Evolutionary conservation across 2,888 invertebrate genomes (phyloP).

Genomic region (Cosmopolites sordidus): DNA sequence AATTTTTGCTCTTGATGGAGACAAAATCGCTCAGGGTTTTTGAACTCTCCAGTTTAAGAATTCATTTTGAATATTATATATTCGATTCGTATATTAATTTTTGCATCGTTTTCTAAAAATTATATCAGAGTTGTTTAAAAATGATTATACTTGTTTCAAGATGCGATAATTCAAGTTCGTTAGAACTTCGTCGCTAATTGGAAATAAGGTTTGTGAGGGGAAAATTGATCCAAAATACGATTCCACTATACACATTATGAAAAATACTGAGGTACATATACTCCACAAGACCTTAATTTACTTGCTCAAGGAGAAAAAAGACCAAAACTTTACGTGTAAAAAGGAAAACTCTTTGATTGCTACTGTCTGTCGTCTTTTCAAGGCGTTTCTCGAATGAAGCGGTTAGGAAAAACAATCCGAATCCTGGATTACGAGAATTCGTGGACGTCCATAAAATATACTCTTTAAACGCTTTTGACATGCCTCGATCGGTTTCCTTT

Average conservation of each 20-base stretch:
- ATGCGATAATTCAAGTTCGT: no score
- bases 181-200: no score
- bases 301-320: slow-evolving; percentile 10
- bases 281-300: slow-evolving; percentile 14
- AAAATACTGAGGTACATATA: neutral
- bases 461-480: slow-evolving; percentile 25
- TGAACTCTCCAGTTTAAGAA: no score
- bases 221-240: no score
- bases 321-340: slow-evolving; percentile 13
- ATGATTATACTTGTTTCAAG: no score
- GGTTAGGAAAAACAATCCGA: slow-evolving; percentile 24
- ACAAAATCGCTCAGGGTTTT: no score
- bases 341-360: slow-evolving; percentile 24
- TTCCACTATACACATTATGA: neutral
- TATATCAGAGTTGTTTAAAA: no score
- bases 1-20: no score
- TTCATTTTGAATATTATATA: no score
- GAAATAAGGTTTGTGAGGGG: no score
- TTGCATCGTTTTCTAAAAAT: no score
- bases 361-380: slow-evolving; percentile 21
- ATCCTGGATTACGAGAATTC: slow-evolving; percentile 25
- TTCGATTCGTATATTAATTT: no score
- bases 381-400: slow-evolving; percentile 21
- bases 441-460: slow-evolving; percentile 28
- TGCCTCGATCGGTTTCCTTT: slow-evolving; percentile 21